Conservation (phyloP, 2,888 invertebrate genomes). For the Nemoura dubitans region DNA sequence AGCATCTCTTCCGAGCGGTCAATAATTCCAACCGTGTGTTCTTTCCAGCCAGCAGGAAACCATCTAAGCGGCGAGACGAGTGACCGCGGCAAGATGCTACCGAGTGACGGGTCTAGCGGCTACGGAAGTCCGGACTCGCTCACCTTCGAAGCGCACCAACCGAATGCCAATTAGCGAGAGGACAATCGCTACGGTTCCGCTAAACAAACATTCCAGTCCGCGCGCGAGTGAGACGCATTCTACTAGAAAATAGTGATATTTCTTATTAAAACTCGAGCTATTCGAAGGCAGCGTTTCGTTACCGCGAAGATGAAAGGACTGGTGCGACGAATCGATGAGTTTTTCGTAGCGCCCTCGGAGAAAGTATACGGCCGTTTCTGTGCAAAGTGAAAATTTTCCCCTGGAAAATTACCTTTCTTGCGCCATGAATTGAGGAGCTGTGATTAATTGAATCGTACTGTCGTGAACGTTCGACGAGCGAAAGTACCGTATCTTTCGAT, state of each 20-base stretch:
- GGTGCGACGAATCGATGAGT: not conserved
- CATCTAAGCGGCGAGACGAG: slow-evolving; percentile 56
- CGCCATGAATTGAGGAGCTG: slow-evolving; percentile 25
- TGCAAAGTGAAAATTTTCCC: slow-evolving; percentile 27
- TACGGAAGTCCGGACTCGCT: slow-evolving; percentile 82
- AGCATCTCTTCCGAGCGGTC: not conserved
- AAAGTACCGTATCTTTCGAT: not conserved
- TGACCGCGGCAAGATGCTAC: slow-evolving; percentile 42
- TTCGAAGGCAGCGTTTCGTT: slow-evolving; percentile 25
- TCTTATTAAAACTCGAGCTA: not conserved
- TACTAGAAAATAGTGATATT: slow-evolving; percentile 28
- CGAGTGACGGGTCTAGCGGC: slow-evolving; percentile 75
- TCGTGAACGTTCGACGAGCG: slow-evolving; percentile 7
- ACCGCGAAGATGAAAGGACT: not conserved
- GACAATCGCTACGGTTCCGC: slow-evolving; percentile 1
- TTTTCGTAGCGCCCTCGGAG: not conserved
- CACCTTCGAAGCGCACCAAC: slow-evolving; percentile 62
- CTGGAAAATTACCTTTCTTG: slow-evolving; percentile 27
- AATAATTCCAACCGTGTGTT: slow-evolving; percentile 50
- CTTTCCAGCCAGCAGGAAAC: slow-evolving; percentile 62
- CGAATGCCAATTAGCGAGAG: slow-evolving; percentile 19
- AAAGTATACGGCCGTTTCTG: slow-evolving; percentile 40
- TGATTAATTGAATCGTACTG: slow-evolving; percentile 21
- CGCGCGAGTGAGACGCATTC: slow-evolving; percentile 2
- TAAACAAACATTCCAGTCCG: slow-evolving; percentile 1